These are phyloP conservation scores for Patella ulyssiponensis DNA, from an alignment of 2,888 invertebrate species.

Conservation along the genomic window DNA sequence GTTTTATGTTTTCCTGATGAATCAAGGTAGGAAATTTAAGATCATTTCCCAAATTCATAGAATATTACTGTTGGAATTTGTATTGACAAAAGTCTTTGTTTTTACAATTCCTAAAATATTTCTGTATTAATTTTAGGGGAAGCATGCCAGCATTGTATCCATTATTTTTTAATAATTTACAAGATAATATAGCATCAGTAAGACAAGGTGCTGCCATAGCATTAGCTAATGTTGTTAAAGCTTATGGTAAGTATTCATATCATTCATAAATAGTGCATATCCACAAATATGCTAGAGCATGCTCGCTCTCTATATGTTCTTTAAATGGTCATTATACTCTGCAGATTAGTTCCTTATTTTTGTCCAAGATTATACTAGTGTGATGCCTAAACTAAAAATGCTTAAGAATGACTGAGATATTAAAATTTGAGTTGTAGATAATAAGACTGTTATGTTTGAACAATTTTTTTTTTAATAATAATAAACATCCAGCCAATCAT, in stretches of 20 bases:
- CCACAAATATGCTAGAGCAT: too few species aligned
- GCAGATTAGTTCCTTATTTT: too few species aligned
- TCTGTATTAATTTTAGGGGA: conserved; percentile 45
- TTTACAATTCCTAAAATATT: not conserved
- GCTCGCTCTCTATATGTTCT: too few species aligned
- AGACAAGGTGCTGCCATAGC: conserved; percentile 76
- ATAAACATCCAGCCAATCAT: too few species aligned
- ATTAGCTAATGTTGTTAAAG: conserved; percentile 72
- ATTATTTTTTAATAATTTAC: conserved; percentile 73
- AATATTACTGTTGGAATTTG: not conserved
- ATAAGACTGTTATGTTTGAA: too few species aligned
- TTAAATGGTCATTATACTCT: too few species aligned
- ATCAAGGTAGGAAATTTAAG: conserved; percentile 64
- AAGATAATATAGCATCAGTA: conserved; percentile 75
- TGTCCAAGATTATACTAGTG: too few species aligned
- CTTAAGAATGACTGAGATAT: too few species aligned
- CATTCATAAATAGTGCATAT: too few species aligned
- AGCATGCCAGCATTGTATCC: conserved; percentile 72
- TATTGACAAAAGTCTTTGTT: not conserved
- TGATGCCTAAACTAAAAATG: too few species aligned
- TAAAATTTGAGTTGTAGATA: too few species aligned
- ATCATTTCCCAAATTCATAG: conserved; percentile 33
- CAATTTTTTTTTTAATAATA: too few species aligned
- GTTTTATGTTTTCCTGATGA: conserved; percentile 75
- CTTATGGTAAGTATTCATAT: conserved; percentile 57